Evolutionary conservation across 2,113 vertebrate genomes (phyloP), one percentile per base, ranked within the genome.

Genomic region (Piaya cayana): DNA sequence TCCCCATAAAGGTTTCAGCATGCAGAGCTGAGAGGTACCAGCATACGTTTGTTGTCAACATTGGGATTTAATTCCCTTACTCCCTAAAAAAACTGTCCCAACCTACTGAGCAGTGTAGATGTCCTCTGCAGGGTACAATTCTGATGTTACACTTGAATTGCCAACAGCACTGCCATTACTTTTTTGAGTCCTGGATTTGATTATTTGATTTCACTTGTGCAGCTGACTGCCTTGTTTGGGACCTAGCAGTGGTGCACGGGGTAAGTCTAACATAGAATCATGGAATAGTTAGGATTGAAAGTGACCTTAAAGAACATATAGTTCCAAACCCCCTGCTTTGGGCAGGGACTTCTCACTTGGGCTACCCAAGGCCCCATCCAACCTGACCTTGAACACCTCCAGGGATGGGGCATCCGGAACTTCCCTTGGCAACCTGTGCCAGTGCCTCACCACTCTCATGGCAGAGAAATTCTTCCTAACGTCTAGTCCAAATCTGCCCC

Each of bases 221-320:
- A 58, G 64, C 32, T 0, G 0, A 13, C 25, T 1, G 4, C 36
- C 27, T 70, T 58, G 12, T 26, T 43, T 32, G 52, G 58, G 45
- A 77, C 60, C 13, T 52, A 34, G 52, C 7, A 2, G 17, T 1
- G 2, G 5, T 30, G 18, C 3, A 3, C 5, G 15, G 8, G 25
- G 2, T 53, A 55, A 83, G 32, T 8, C 15, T 16, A 87, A 65
- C 34, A 39, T 39, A 39, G 39, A 39, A 39, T 39, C 39, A 39
- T 39, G 12, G 39, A 39, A 39, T 39, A 39, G 39, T 39, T 39
- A 39, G 12, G 39, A 39, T 39, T 39, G 39, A 12, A 39, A 39
- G 39, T 9, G 9, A 39, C 39, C 39, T 39, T 39, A 39, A 39
- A 39, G 39, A 39, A 11, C 39, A 12, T 39, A 9, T 39, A 39